phyloP scores from a whole-genome alignment of 2,797 vertebrate species.

The Falco columbarius region DNA sequence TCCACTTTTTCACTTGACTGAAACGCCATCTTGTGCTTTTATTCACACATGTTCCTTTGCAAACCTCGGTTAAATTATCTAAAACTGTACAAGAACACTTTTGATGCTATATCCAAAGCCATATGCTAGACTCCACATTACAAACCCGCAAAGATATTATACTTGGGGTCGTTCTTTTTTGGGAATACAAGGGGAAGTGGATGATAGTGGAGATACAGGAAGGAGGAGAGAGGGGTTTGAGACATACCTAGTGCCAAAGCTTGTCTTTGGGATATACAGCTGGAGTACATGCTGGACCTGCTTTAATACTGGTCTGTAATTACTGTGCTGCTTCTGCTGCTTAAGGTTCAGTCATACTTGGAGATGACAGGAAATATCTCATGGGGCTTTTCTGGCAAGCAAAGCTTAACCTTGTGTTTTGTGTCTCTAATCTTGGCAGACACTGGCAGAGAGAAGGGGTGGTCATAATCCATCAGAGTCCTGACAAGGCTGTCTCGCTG shows the following conservation, averaged over 20 bases:
- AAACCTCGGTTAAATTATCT: background rate
- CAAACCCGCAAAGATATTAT: background rate
- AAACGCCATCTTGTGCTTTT: background rate
- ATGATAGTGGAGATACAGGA: background rate
- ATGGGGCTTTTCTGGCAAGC: background rate
- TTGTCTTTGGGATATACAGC: background rate
- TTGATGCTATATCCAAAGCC: background rate
- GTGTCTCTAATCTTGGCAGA: background rate
- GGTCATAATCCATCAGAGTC: background rate
- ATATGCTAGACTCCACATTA: background rate
- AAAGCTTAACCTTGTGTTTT: background rate
- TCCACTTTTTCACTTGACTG: background rate
- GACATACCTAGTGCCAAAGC: background rate
- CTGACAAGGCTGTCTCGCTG: background rate
- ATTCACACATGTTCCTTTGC: background rate
- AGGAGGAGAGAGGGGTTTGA: background rate
- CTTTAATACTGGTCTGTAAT: background rate
- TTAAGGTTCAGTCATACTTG: background rate
- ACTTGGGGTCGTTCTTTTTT: background rate
- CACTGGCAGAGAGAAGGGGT: background rate
- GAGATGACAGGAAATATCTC: background rate
- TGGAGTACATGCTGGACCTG: background rate
- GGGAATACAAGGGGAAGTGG: fast-evolving
- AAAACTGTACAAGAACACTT: background rate
- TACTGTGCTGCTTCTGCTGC: background rate